A percentile compares a stretch with the other conserved stretches of the same genome.
These are phyloP conservation scores for Amphimallon solstitiale DNA, from an alignment of 2,888 invertebrate species.

Conservation along the genomic window DNA sequence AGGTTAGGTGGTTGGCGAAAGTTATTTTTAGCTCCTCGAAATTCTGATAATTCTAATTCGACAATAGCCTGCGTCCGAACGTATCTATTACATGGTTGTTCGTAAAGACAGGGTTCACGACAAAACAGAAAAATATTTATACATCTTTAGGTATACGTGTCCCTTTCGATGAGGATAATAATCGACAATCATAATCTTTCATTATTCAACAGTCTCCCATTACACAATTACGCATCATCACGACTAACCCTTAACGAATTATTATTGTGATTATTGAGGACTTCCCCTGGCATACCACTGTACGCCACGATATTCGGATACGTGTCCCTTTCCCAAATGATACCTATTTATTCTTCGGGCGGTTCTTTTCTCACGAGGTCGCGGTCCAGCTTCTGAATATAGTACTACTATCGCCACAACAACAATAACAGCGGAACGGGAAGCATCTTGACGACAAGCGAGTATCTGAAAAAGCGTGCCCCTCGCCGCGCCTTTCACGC, in stretches of 20 bases:
- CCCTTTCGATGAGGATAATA: conserved; percentile 20
- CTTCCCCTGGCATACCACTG: conserved; percentile 16
- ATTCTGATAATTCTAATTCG: neutral
- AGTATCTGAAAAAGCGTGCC: conserved; percentile 5
- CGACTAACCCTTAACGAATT: conserved; percentile 21
- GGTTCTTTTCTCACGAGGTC: conserved; percentile 10
- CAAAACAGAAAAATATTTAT: conserved; percentile 24
- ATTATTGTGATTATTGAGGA: conserved; percentile 18
- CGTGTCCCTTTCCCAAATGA: neutral
- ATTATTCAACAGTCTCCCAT: conserved; percentile 19
- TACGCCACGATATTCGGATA: neutral
- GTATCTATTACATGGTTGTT: neutral
- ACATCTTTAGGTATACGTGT: conserved; percentile 24
- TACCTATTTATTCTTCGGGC: too few species aligned
- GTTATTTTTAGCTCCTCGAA: too few species aligned
- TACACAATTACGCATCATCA: conserved; percentile 32
- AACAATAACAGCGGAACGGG: neutral
- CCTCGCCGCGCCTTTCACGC: neutral
- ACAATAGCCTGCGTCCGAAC: neutral
- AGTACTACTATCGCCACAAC: neutral
- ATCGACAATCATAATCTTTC: conserved; percentile 16
- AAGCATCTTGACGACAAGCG: conserved; percentile 14
- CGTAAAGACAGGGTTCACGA: neutral
- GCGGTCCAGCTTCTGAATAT: neutral
- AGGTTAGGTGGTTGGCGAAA: neutral